Evolutionary conservation across 2,113 vertebrate species (phyloP), one percentile per base, ranked within the genome.

Genomic region (Morone chrysops): DNA sequence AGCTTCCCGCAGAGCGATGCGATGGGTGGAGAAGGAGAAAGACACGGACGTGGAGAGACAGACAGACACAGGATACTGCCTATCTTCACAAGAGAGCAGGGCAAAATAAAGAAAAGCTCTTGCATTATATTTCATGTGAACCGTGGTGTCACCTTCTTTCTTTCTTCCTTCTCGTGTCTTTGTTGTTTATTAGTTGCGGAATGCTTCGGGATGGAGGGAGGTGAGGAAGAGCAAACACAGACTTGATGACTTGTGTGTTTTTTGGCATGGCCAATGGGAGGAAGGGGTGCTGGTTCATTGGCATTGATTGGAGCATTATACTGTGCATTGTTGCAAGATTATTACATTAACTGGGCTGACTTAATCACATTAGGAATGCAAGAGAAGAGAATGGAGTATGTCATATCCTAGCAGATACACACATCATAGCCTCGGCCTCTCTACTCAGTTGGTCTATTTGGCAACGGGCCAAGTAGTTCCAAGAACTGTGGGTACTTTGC

Each of bases 311-410:
- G 81, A 81, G 83, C 90, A 90, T 92, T 90, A 92, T 79, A 82
- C 82, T 87, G 88, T 87, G 87, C 91, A 92, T 93, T 89, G 92
- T 90, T 88, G 90, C 75, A 78, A 85, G 88, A 91, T 94, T 94
- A 94, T 93, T 93, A 88, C 88, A 94, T 94, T 95, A 94, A 93
- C 93, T 91, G 71, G 79, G 67, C 78, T 56, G 71, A 31, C 91
- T 89, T 92, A 95, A 95, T 94, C 82, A 80, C 82, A 93, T 95
- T 93, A 93, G 90, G 86, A 92, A 89, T 90, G 87, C 61, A 75
- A 70, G 75, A 84, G 90, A 87, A 86, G 85, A 69, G 88, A 88
- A 93, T 76, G 83, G 84, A 87, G 75, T 89, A 86, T 93, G 93
- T 93, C 91, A 92, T 81, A 90, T 85, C 81, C 87, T 85, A 41